These are phyloP conservation scores for Trematomus loennbergii DNA, from an alignment of 2,113 vertebrate genomes.

Conservation along the genomic window DNA sequence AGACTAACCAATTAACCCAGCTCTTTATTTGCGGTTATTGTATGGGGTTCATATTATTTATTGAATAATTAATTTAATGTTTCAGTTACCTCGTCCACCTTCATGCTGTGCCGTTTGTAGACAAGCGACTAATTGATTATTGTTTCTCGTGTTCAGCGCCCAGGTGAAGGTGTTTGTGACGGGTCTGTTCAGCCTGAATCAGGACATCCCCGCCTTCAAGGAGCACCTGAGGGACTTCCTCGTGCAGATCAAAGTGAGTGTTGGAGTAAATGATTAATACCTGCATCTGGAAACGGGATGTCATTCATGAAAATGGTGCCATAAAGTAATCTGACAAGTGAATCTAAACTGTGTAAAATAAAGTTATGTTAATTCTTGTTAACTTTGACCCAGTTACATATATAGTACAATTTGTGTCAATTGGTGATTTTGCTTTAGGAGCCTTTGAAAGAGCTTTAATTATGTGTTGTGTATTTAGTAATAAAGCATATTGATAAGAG, in stretches of 20 bases:
- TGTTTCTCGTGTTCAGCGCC: constrained; percentile 82
- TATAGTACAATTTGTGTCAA: too few relatives aligned
- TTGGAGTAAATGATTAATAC: neutral
- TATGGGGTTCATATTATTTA: too few relatives aligned
- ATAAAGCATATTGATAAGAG: too few relatives aligned
- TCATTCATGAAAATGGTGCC: neutral
- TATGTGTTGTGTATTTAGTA: too few relatives aligned
- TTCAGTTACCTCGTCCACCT: too few relatives aligned
- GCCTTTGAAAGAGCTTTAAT: too few relatives aligned
- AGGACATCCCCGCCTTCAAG: constrained; percentile 97
- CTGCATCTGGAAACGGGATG: neutral
- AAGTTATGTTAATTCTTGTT: too few relatives aligned
- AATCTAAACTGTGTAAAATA: neutral
- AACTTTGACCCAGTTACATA: too few relatives aligned
- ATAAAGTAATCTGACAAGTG: neutral
- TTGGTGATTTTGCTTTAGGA: too few relatives aligned
- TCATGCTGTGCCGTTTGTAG: neutral
- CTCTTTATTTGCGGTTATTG: too few relatives aligned
- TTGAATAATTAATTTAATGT: too few relatives aligned
- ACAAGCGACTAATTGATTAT: neutral
- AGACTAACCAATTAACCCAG: too few relatives aligned
- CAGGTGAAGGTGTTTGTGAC: constrained; percentile 98
- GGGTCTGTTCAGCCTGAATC: constrained; percentile 96
- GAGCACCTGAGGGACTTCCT: constrained; percentile 96
- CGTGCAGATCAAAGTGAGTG: constrained; percentile 94